These are phyloP conservation scores for Alligator sinensis DNA, from an alignment of 2,113 vertebrate genomes.

Conservation along the genomic window DNA sequence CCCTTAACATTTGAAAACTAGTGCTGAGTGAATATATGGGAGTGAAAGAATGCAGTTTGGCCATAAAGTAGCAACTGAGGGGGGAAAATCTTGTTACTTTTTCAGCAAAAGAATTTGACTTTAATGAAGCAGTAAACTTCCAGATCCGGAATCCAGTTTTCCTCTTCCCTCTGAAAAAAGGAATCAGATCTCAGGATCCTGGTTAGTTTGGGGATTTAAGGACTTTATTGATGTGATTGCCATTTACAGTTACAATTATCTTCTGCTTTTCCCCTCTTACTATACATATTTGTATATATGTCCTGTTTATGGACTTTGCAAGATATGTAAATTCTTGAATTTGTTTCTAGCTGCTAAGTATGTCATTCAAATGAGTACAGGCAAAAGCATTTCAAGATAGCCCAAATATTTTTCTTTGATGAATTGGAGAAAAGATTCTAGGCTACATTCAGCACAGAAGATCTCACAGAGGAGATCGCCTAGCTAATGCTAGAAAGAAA, in stretches of 20 bases:
- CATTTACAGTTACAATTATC: not conserved
- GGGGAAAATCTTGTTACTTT: not conserved
- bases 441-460: not conserved
- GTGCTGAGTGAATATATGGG: not conserved
- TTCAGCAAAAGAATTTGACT: not conserved
- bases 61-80: no score
- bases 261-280: not conserved
- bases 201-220: not conserved
- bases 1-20: not conserved
- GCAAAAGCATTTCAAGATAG: not conserved
- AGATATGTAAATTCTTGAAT: not conserved
- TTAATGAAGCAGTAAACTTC: not conserved
- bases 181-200: not conserved
- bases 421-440: not conserved
- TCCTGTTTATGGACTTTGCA: not conserved
- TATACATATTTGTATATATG: not conserved
- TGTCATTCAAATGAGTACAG: not conserved
- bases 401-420: not conserved
- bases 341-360: not conserved
- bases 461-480: not conserved
- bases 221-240: no score
- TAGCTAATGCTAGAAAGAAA: not conserved
- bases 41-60: accelerated
- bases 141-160: not conserved
- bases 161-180: not conserved